phyloP scores from a whole-genome alignment of 2,888 invertebrate species.

The Drosophila tanythrix region DNA sequence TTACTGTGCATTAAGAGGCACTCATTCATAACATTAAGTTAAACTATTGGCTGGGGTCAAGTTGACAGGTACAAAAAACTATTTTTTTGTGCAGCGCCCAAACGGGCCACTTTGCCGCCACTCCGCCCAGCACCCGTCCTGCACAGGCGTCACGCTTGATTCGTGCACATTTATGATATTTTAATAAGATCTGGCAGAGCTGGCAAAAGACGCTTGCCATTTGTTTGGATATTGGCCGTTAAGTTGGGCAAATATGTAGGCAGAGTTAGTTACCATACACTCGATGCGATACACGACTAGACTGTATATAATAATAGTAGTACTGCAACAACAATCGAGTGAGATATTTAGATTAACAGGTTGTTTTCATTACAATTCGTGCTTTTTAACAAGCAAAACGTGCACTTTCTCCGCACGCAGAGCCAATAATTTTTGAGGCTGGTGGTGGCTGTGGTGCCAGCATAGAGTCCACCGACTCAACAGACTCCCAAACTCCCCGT shows the following conservation, averaged over 20 bases:
- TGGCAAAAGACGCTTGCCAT: conserved; percentile 54
- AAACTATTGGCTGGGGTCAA: conserved; percentile 70
- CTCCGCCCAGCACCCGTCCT: neutral
- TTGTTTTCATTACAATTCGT: conserved; percentile 83
- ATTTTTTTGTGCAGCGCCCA: conserved; percentile 12
- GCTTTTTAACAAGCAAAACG: conserved; percentile 83
- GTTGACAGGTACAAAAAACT: conserved; percentile 82
- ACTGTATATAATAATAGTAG: conserved; percentile 81
- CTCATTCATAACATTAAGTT: conserved; percentile 50
- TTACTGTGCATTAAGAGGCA: conserved; percentile 48
- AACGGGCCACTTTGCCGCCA: conserved; percentile 1
- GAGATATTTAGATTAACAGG: conserved; percentile 84
- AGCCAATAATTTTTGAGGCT: conserved; percentile 79
- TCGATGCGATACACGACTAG: conserved; percentile 67
- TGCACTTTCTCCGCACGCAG: conserved; percentile 84
- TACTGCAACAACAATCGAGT: conserved; percentile 74
- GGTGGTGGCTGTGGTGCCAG: conserved; percentile 20
- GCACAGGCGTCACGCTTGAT: conserved; percentile 58
- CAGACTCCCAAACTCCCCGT: conserved; percentile 1
- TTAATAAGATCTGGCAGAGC: conserved; percentile 79
- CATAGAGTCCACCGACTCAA: conserved; percentile 6
- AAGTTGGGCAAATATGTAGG: conserved; percentile 58
- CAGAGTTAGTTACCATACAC: conserved; percentile 68
- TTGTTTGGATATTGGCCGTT: conserved; percentile 66
- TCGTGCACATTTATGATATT: conserved; percentile 80